phyloP scores from a whole-genome alignment of 2,888 invertebrate genomes.

The Drosophila pseudotakahashii region DNA sequence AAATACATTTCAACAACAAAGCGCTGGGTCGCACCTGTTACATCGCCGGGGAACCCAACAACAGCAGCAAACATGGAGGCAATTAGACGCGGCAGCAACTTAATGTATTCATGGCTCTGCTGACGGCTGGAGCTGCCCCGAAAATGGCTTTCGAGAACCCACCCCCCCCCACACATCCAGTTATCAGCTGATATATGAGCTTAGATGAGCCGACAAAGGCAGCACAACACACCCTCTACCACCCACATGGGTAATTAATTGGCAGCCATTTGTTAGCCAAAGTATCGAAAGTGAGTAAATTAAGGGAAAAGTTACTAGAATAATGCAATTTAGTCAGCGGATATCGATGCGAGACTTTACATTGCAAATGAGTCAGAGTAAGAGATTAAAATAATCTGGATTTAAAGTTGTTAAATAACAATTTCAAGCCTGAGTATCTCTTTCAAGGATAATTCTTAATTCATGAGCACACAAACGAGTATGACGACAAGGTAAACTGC shows the following conservation, averaged over 20 bases:
- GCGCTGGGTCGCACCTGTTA: slow-evolving; percentile 67
- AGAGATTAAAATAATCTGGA: neutral
- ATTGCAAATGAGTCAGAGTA: neutral
- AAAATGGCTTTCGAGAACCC: slow-evolving; percentile 1
- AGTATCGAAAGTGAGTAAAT: slow-evolving; percentile 14
- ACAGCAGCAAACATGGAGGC: slow-evolving; percentile 46
- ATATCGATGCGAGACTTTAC: neutral
- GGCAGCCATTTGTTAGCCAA: slow-evolving; percentile 53
- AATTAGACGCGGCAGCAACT: slow-evolving; percentile 60
- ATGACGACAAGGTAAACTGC: neutral
- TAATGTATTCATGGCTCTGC: slow-evolving; percentile 65
- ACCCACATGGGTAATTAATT: slow-evolving; percentile 66
- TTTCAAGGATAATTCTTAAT: neutral
- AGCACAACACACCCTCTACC: slow-evolving; percentile 12
- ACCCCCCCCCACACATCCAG: slow-evolving; percentile 50
- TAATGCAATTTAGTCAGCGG: neutral
- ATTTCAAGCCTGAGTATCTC: neutral
- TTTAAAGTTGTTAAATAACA: neutral
- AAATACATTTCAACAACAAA: slow-evolving; percentile 71
- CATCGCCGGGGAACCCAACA: slow-evolving; percentile 41
- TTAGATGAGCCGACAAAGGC: slow-evolving; percentile 29
- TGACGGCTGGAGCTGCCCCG: slow-evolving; percentile 12
- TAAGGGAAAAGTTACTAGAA: slow-evolving; percentile 6
- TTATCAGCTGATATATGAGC: slow-evolving; percentile 76
- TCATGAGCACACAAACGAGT: neutral